phyloP scores from a whole-genome alignment of 2,113 vertebrate genomes.

The Bothrops jararaca region DNA sequence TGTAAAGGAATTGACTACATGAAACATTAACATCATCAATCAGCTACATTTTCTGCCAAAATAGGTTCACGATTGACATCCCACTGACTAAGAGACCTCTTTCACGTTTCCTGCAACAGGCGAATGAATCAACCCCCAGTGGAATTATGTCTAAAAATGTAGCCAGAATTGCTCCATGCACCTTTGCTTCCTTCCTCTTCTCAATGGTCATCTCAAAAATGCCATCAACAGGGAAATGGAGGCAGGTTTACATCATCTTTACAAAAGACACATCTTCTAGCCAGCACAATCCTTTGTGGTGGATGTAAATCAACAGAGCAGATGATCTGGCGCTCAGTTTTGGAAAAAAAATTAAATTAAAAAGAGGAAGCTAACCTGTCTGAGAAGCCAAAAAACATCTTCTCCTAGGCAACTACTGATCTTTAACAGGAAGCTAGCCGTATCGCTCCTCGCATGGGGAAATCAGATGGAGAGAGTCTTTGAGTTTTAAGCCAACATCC shows the following conservation, averaged over 20 bases:
- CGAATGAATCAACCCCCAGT: neutral
- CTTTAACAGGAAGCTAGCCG: rapidly evolving
- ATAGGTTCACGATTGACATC: neutral
- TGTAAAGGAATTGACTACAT: neutral
- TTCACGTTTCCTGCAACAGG: neutral
- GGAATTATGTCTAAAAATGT: neutral
- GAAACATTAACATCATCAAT: neutral
- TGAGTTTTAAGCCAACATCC: neutral
- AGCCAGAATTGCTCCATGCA: neutral
- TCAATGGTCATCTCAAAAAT: neutral
- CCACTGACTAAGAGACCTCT: neutral
- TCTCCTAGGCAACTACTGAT: neutral
- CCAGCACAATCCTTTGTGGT: neutral
- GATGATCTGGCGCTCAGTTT: neutral
- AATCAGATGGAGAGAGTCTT: neutral
- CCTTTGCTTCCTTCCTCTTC: neutral
- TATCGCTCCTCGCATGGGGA: neutral
- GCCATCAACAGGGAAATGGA: neutral
- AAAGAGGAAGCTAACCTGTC: neutral
- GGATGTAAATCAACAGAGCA: neutral
- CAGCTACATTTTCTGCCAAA: neutral
- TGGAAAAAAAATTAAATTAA: neutral
- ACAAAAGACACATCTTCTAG: neutral
- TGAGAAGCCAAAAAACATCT: neutral
- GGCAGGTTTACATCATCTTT: neutral